These are phyloP conservation scores for Metopia argyrocephala DNA, from an alignment of 2,888 invertebrate genomes.

Conservation along the genomic window DNA sequence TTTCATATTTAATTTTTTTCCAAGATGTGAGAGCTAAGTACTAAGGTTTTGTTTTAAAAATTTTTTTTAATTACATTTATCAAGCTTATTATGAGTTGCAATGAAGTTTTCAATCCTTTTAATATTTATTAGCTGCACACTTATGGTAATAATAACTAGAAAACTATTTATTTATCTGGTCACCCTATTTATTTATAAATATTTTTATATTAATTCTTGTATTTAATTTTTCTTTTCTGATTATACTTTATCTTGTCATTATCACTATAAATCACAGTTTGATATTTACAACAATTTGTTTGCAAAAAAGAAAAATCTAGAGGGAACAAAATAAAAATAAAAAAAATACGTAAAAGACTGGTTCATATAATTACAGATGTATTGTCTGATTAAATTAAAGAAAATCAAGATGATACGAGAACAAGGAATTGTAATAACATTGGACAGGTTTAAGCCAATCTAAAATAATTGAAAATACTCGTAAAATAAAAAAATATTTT, in stretches of 20 bases:
- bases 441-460: slow-evolving; percentile 26
- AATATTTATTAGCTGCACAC: no score
- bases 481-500: not conserved
- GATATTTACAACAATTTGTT: slow-evolving; percentile 54
- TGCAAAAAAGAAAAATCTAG: not conserved
- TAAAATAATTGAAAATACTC: not conserved
- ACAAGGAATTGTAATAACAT: not conserved
- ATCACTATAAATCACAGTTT: slow-evolving; percentile 62
- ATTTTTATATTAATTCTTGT: not conserved
- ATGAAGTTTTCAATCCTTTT: slow-evolving; percentile 4
- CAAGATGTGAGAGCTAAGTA: no score
- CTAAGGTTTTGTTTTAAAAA: no score
- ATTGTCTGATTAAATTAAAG: slow-evolving; percentile 30
- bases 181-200: no score
- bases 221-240: not conserved
- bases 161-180: no score
- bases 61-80: no score
- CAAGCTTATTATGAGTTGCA: no score
- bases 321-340: slow-evolving; percentile 14
- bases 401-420: not conserved
- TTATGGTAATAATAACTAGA: no score
- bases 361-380: not conserved
- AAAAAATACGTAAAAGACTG: not conserved
- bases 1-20: no score
- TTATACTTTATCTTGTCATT: slow-evolving; percentile 55